Conservation (phyloP, 2,888 invertebrate species). For the Shargacucullia verbasci region DNA sequence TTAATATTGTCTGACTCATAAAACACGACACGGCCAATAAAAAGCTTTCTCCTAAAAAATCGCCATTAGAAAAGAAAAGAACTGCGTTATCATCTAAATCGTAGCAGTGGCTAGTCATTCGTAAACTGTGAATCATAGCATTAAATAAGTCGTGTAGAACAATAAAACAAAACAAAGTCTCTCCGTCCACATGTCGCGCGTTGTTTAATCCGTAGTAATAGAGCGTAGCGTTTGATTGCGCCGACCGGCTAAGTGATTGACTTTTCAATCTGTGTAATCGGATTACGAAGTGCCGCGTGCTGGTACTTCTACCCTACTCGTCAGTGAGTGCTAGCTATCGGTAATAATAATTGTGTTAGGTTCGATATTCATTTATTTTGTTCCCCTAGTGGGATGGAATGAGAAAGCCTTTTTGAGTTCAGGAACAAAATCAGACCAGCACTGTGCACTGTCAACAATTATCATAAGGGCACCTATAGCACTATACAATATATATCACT, state of each 20-base stretch:
- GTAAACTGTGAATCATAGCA: constrained; percentile 55
- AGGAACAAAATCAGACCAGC: no score
- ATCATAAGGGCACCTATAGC: no score
- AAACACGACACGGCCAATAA: constrained; percentile 21
- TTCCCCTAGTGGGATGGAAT: no score
- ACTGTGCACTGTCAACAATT: no score
- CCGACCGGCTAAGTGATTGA: constrained; percentile 85
- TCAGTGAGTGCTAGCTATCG: constrained; percentile 26
- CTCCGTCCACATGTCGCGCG: constrained; percentile 72
- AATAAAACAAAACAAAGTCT: constrained; percentile 69
- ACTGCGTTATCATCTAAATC: constrained; percentile 17
- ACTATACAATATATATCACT: no score
- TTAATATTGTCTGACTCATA: constrained; percentile 35
- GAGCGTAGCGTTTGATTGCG: constrained; percentile 80
- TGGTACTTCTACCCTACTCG: constrained; percentile 69
- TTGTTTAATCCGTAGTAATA: constrained; percentile 72
- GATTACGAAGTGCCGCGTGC: constrained; percentile 68
- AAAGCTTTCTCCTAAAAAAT: constrained; percentile 11
- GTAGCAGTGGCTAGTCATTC: constrained; percentile 21
- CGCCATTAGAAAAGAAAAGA: constrained; percentile 3
- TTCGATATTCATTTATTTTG: constrained; percentile 53
- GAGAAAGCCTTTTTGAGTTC: no score
- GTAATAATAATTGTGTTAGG: constrained; percentile 40
- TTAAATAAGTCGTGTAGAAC: constrained; percentile 47
- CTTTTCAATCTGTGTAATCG: constrained; percentile 88